Base-by-base conservation (phyloP, 2,888 invertebrate species). In the Conomelus anceps region DNA sequence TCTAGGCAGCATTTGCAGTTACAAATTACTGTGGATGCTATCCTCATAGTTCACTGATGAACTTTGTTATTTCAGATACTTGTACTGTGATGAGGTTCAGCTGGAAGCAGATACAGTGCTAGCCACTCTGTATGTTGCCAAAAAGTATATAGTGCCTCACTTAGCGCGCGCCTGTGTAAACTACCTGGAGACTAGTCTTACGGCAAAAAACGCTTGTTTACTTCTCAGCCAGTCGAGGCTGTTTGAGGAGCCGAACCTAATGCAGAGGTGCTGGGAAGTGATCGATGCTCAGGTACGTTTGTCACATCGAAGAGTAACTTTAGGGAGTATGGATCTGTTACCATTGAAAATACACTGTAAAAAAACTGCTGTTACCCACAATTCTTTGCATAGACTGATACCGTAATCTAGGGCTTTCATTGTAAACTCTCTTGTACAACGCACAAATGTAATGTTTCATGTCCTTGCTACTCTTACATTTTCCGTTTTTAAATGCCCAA, bases 181-280 rank as follows among this genome's bases (percentile, higher is more conserved):
- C 94, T 99, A 97, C 94, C 95, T 99, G 93, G 98, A 99, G 94
- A 98, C 98, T 91, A 98, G 98, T 94, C 95, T 99, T 91, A 98
- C 98, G 92, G 98, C 99, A 92, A 97, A 98, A 94, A 99, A 99
- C 94, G 98, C 98, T 91, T 99, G 99, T 94, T 95, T 99, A 92
- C 95, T 99, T 92, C 95, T 99, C 92, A 98, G 98, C 94, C 99
- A 99, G 94, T 98, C 98, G 91, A 95, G 98, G 92, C 95, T 99
- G 90, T 99, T 99, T 94, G 99, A 99, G 94, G 99, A 99, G 94
- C 98, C 98, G 90, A 98, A 99, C 93, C 95, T 99, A 92, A 98
- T 98, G 98, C 97, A 98, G 94, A 95, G 98, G 92, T 98, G 98
- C 94, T 98, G 98, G 98, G 98, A 98, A 95, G 98, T 99, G 91